Evolutionary conservation across 2,888 invertebrate genomes (phyloP).

Genomic region (Byasa hedistus): DNA sequence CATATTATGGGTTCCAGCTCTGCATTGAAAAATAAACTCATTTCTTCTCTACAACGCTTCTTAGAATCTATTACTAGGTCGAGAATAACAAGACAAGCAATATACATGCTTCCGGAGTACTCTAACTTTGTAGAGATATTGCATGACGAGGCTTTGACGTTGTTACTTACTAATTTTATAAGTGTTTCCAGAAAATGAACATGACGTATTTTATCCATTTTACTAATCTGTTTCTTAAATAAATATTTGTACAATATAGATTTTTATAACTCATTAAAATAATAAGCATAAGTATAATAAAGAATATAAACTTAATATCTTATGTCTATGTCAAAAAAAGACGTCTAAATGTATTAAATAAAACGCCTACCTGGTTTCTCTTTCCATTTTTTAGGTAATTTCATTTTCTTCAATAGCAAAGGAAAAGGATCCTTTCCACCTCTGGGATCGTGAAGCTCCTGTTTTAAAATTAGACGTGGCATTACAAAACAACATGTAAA

Average conservation of each 20-base stretch:
- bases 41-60: constrained; percentile 4
- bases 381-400: constrained; percentile 87
- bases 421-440: constrained; percentile 89
- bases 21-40: constrained; percentile 25
- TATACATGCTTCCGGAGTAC: constrained; percentile 21
- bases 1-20: neutral
- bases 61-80: constrained; percentile 8
- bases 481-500: neutral
- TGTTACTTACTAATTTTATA: constrained; percentile 20
- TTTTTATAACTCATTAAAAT: too few relatives aligned
- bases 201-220: neutral
- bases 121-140: constrained; percentile 7
- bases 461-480: constrained; percentile 15
- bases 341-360: neutral
- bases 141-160: constrained; percentile 2
- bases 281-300: too few relatives aligned
- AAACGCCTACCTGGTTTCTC: constrained; percentile 72
- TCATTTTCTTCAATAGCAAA: constrained; percentile 85
- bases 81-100: constrained; percentile 21
- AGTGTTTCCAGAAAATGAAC: constrained; percentile 2
- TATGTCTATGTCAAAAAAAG: neutral
- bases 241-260: too few relatives aligned
- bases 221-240: neutral
- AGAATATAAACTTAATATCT: too few relatives aligned
- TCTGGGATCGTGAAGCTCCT: constrained; percentile 85